These are phyloP conservation scores for Anodontia alba DNA, from an alignment of 2,888 invertebrate species.

Conservation along the genomic window DNA sequence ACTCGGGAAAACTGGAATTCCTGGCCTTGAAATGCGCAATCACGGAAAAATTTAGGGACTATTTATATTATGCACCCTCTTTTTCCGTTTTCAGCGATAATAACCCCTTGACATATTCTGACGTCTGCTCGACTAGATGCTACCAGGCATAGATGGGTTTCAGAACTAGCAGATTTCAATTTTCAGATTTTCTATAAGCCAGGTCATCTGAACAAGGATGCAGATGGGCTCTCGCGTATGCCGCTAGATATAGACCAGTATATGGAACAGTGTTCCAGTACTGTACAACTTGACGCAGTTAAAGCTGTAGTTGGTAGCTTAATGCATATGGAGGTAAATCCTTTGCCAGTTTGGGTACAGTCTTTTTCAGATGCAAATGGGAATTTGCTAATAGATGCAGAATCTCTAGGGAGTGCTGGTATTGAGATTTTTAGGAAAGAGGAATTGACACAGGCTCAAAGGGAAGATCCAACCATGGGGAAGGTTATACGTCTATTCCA, in stretches of 20 bases:
- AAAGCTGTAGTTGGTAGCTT: background rate
- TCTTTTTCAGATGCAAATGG: too few relatives aligned
- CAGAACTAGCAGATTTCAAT: slow-evolving; percentile 8
- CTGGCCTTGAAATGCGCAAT: slow-evolving; percentile 57
- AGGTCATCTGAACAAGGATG: background rate
- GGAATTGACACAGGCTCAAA: background rate
- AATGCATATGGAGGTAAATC: background rate
- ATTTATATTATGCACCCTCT: background rate
- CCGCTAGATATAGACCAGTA: background rate
- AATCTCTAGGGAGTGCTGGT: too few relatives aligned
- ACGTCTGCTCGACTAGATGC: background rate
- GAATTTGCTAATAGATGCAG: too few relatives aligned
- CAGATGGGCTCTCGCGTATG: background rate
- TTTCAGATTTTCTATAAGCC: background rate
- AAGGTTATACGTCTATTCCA: background rate
- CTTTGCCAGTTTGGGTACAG: background rate
- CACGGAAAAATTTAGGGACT: background rate
- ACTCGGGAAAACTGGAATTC: slow-evolving; percentile 60
- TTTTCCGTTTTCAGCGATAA: slow-evolving; percentile 7
- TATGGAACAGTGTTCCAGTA: background rate
- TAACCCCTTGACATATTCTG: background rate
- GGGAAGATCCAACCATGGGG: background rate
- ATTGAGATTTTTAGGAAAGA: too few relatives aligned
- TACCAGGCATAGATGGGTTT: slow-evolving; percentile 17
- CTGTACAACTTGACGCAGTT: background rate